These are phyloP conservation scores for Isotomurus palustris DNA, from an alignment of 2,888 invertebrate species.

Conservation along the genomic window DNA sequence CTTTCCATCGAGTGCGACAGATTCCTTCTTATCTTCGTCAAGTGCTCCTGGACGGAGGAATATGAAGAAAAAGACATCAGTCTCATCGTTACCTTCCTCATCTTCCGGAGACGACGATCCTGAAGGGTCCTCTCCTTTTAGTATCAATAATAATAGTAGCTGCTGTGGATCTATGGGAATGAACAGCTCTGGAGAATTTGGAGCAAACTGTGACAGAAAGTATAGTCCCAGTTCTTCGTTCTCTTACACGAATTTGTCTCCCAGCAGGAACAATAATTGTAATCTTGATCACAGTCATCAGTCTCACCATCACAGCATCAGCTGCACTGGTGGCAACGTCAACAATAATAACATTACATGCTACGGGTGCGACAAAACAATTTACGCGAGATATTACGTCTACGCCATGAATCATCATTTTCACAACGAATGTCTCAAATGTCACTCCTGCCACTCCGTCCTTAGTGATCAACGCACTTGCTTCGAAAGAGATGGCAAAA, in stretches of 20 bases:
- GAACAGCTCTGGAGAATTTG: no score
- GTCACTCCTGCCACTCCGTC: constrained; percentile 77
- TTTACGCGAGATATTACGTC: constrained; percentile 61
- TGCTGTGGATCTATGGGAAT: background rate
- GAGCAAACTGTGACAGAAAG: no score
- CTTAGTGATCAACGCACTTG: constrained; percentile 81
- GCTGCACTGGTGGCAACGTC: constrained; percentile 49
- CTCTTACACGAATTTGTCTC: no score
- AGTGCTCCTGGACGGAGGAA: background rate
- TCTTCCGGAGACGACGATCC: background rate
- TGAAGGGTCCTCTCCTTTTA: background rate
- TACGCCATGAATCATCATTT: constrained; percentile 82
- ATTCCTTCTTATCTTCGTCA: no score
- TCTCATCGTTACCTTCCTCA: background rate
- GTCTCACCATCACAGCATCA: constrained; percentile 9
- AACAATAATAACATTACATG: background rate
- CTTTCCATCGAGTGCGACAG: no score
- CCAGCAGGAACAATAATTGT: constrained; percentile 7
- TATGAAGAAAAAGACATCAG: background rate
- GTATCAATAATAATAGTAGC: background rate
- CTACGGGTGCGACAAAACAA: constrained; percentile 58
- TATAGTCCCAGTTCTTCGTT: background rate
- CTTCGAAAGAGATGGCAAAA: constrained; percentile 80
- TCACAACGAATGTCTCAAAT: constrained; percentile 77
- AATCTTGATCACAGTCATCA: constrained; percentile 12